Evolutionary conservation across 2,113 vertebrate species (phyloP).

Genomic region (Mola mola): DNA sequence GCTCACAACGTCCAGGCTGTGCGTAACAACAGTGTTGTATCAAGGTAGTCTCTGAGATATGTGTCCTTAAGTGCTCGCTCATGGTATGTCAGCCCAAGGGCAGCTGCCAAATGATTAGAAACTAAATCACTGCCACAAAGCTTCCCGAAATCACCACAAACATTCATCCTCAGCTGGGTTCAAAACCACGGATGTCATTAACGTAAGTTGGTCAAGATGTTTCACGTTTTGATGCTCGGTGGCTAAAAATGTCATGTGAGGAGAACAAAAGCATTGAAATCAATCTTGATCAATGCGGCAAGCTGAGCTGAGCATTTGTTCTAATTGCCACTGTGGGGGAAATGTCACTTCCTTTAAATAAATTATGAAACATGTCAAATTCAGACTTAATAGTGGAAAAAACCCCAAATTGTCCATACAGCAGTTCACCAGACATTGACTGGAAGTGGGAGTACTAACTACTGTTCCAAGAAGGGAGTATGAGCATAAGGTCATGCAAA

Average conservation of each 20-base stretch:
- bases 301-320: constrained; percentile 13
- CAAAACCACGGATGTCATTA: constrained; percentile 3
- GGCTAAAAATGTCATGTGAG: background rate
- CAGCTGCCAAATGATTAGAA: constrained; percentile 13
- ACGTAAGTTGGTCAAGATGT: background rate
- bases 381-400: no score
- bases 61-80: constrained; percentile 10
- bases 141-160: constrained; percentile 7
- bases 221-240: background rate
- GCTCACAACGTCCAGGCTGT: background rate
- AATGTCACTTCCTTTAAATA: background rate
- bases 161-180: constrained; percentile 6
- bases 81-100: background rate
- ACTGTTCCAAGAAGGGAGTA: constrained; percentile 45
- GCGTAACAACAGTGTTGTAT: background rate
- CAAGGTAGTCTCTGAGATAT: no score
- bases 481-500: constrained; percentile 52
- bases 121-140: constrained; percentile 20
- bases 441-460: constrained; percentile 41
- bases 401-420: no score
- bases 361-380: no score
- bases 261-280: constrained; percentile 13
- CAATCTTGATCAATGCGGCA: background rate
- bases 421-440: constrained; percentile 18
- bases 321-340: constrained; percentile 4